Percentiles rank a stretch among this genome's conserved stretches.
Conservation (phyloP, 1,140 invertebrate species). For the Tribolium madens region DNA sequence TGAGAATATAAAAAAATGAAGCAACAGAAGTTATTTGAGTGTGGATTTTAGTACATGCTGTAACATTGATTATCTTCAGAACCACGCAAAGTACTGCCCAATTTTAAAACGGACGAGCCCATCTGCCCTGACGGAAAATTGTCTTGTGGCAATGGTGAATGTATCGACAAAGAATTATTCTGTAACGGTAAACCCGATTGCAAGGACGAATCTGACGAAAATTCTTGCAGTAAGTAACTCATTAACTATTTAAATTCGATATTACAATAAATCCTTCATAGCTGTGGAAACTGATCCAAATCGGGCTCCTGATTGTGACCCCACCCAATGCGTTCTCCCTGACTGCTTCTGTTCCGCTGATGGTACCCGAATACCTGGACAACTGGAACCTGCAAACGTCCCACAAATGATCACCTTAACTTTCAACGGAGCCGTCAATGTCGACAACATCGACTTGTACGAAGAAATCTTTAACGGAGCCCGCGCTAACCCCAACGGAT, state of each 20-base stretch:
- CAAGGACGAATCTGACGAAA: constrained; percentile 95
- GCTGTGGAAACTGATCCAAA: constrained; percentile 91
- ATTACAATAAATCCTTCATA: constrained; percentile 64
- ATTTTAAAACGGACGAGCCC: constrained; percentile 91
- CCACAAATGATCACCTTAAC: constrained; percentile 96
- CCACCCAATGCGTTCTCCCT: constrained; percentile 87
- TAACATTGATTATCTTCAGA: constrained; percentile 70
- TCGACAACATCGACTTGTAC: constrained; percentile 93
- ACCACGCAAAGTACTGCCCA: constrained; percentile 87
- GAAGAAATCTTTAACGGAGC: constrained; percentile 90
- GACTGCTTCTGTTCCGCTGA: constrained; percentile 96
- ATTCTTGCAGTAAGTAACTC: constrained; percentile 88
- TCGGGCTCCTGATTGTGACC: constrained; percentile 89
- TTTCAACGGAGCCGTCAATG: constrained; percentile 95
- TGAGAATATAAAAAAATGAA: background rate
- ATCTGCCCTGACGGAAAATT: constrained; percentile 89
- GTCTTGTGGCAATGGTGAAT: constrained; percentile 90
- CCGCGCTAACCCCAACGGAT: constrained; percentile 91
- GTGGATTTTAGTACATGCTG: background rate
- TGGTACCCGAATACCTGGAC: constrained; percentile 89
- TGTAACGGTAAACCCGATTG: constrained; percentile 94
- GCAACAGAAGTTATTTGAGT: background rate
- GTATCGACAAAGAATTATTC: constrained; percentile 90
- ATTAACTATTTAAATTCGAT: constrained; percentile 33
- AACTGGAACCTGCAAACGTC: constrained; percentile 84